A percentile compares a stretch with the other conserved stretches of the same genome.
Conservation (phyloP, 2,113 vertebrate species). For the Pterophyllum scalare region DNA sequence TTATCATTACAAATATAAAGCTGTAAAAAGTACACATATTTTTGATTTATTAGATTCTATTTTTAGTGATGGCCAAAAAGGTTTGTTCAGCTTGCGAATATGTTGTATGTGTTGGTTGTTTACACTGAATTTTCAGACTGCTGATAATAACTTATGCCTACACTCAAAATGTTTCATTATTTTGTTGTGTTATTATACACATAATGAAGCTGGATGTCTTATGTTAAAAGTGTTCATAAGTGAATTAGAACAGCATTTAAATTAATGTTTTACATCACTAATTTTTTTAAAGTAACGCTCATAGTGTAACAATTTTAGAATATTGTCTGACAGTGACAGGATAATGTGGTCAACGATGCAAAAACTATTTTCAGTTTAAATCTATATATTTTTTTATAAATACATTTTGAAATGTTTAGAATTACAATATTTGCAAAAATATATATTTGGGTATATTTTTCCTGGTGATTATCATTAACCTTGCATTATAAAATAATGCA, state of each 20-base stretch:
- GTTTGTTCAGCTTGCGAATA: not conserved
- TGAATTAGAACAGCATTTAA: not conserved
- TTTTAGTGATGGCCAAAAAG: not conserved
- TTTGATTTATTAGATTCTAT: not conserved
- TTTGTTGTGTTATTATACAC: not conserved
- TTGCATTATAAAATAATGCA: not conserved
- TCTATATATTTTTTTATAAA: not conserved
- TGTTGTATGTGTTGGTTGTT: not conserved
- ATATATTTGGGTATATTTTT: not conserved
- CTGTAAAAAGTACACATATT: not conserved
- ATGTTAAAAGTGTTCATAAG: not conserved
- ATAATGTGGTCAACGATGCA: not conserved
- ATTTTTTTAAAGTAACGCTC: not conserved
- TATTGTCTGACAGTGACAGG: not conserved
- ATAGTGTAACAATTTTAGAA: not conserved
- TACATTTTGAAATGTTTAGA: not conserved
- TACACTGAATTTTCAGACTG: not conserved
- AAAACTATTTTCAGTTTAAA: not conserved
- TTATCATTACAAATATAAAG: not conserved
- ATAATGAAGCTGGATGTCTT: not conserved
- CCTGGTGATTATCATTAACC: not conserved
- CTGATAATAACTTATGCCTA: not conserved
- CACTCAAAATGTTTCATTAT: not conserved
- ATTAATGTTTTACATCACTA: not conserved
- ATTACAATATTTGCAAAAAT: not conserved